Base-by-base conservation (phyloP, 2,888 invertebrate species). In the Tenthredo notha region DNA sequence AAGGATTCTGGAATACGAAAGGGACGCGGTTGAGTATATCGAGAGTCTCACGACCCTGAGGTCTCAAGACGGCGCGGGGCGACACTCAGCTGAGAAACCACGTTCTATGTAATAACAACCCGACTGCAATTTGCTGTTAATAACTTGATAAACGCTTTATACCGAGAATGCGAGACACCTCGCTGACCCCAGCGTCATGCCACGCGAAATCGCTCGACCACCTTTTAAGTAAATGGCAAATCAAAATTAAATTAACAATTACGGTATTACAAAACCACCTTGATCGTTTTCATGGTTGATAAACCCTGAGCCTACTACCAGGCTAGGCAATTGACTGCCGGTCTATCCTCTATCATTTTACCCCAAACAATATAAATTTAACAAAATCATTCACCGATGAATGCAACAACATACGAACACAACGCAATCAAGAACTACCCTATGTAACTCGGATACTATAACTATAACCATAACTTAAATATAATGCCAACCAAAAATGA, bases 101-200 rank as follows among this genome's bases (percentile, higher is more conserved):
- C 86, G 86, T 88, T 86, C 88, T 86, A 86, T 86, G 85, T 88
- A 88, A 89, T 89, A 88, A 87, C 67, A 67, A 85, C 83, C 67
- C 54, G 75, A 75, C 86, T 86, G 88, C 87, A 89, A 89, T 89
- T 86, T 89, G 77, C 88, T 86, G 87, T 86, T 88, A 89, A 89
- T 89, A 88, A 88, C 87, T 87, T 86, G 88, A 88, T 88, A 88
- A 87, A 87, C 86, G 82, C 85, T 83, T 83, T 47, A 83, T 65
- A 83, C 67, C 83, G 70, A 67, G 83, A 83, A 67, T 83, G 83
- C 83, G 83, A 83, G 83, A 83, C 83, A 83, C 83, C 83, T 83
- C 21, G 47, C 67, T 70, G 83, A 83, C 83, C 83, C n/a, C 83
- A 50, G 47, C 83, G 29, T 21, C 65, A 83, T 70, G 80, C 61